Base-by-base conservation (phyloP, 2,797 vertebrate genomes). In the Sebastes hubbsi region DNA sequence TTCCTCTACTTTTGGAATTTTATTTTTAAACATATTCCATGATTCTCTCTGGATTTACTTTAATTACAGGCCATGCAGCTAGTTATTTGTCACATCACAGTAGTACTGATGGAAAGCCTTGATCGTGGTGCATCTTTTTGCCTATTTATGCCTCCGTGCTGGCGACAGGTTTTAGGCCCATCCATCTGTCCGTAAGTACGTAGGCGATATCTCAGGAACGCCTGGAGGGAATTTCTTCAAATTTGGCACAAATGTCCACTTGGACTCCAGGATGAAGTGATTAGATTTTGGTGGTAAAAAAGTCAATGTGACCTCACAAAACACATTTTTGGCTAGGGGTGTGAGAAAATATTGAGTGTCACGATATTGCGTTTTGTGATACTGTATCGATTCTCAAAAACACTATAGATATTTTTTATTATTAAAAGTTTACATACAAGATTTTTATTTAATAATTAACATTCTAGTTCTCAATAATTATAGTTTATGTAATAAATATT, bases 91-190 rank as follows among this genome's bases (percentile, higher is more conserved):
- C 9, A 52, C 36, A 24, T 73, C 10, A 27, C 14, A 30, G 8
- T 6, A 52, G 13, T 70, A 24, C 27, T 64, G 42, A 58, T 64
- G 38, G 63, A 75, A 68, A 63, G 58, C 8, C 36, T 34, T 36
- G 22, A 61, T 75, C 13, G 8, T 12, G 3, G 34, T 60, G 8
- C 32, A 22, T 20, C 3, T 61, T 72, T 59, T 49, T 54, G 18
- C 34, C 11, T 22, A 0, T 56, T 18, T 58, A 9, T 55, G 18
- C 8, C 18, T 20, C 46, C 3, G 18, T 18, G 46, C 46, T 8
- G 3, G 46, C 3, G 8, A 20, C 18, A 20, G 20, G n/a, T 54
- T 54, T 0, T 54, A n/a, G 0, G 16, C n/a, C 52, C 52, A 0
- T 54, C 20, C 52, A 54, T 54, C 52, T 54, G 52, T 54, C 52